phyloP scores from a whole-genome alignment of 1,140 invertebrate genomes.

The Bathynomus jamesi region DNA sequence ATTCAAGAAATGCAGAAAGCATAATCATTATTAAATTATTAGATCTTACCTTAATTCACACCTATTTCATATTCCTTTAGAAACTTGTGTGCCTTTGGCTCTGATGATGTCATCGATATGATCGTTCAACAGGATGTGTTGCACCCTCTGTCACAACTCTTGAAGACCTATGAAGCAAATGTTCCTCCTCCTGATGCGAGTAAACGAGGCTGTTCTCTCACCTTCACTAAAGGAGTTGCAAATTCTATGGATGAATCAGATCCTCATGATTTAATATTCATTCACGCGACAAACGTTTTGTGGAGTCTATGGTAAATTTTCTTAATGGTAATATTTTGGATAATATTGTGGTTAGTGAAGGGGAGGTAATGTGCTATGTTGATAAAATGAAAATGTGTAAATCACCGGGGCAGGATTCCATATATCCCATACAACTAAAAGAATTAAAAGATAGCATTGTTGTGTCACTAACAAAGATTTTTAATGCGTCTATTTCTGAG shows the following conservation, averaged over 20 bases:
- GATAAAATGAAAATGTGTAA: too few species aligned
- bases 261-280: slow-evolving; percentile 56
- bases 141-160: slow-evolving; percentile 11
- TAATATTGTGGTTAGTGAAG: too few species aligned
- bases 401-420: too few species aligned
- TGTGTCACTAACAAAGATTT: too few species aligned
- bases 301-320: slow-evolving; percentile 56
- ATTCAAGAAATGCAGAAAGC: background rate
- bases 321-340: too few species aligned
- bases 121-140: slow-evolving; percentile 65
- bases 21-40: background rate
- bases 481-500: too few species aligned
- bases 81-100: slow-evolving; percentile 21
- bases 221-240: slow-evolving; percentile 8
- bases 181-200: background rate
- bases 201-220: background rate
- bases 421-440: too few species aligned
- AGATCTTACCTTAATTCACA: background rate
- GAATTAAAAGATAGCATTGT: too few species aligned
- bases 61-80: background rate
- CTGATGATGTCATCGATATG: slow-evolving; percentile 49
- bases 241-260: slow-evolving; percentile 36
- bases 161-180: background rate
- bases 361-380: too few species aligned
- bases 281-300: slow-evolving; percentile 57